Evolutionary conservation across 1,140 invertebrate species (phyloP).

Genomic region (Bombus soroeensis): DNA sequence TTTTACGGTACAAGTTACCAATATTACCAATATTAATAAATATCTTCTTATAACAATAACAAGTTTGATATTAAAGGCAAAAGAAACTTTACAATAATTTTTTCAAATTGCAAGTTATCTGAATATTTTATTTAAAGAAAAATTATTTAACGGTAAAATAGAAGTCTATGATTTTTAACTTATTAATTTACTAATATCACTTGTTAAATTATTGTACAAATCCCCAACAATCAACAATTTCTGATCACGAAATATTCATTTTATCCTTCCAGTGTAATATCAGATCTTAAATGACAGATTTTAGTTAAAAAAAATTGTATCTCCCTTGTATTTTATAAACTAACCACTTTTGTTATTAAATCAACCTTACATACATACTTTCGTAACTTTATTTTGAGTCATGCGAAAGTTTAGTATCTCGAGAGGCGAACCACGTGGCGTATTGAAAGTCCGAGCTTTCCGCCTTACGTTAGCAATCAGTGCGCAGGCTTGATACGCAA

Average conservation of each 20-base stretch:
- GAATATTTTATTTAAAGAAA: not conserved
- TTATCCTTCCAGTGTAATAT: too few relatives aligned
- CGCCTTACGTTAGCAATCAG: conserved; percentile 49
- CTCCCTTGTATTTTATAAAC: not conserved
- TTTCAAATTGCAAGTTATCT: not conserved
- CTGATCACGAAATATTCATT: not conserved
- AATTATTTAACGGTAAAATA: not conserved
- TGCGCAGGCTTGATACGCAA: conserved; percentile 70
- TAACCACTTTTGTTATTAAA: not conserved
- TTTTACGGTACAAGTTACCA: not conserved
- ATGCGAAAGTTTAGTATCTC: not conserved
- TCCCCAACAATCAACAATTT: not conserved
- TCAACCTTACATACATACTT: not conserved
- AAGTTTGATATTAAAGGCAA: not conserved
- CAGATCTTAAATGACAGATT: not conserved
- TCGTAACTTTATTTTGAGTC: not conserved
- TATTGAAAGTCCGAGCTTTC: conserved; percentile 65
- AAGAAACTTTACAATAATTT: not conserved
- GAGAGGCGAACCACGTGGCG: conserved; percentile 57
- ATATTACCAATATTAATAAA: not conserved
- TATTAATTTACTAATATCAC: too few relatives aligned
- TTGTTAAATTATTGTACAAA: not conserved
- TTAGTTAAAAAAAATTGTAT: not conserved
- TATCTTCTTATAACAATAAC: not conserved
- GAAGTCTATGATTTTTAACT: not conserved